A percentile compares a stretch with the other conserved stretches of the same genome.
Evolutionary conservation across 2,888 invertebrate genomes (phyloP).

Genomic region (Tenthredo mesomela): DNA sequence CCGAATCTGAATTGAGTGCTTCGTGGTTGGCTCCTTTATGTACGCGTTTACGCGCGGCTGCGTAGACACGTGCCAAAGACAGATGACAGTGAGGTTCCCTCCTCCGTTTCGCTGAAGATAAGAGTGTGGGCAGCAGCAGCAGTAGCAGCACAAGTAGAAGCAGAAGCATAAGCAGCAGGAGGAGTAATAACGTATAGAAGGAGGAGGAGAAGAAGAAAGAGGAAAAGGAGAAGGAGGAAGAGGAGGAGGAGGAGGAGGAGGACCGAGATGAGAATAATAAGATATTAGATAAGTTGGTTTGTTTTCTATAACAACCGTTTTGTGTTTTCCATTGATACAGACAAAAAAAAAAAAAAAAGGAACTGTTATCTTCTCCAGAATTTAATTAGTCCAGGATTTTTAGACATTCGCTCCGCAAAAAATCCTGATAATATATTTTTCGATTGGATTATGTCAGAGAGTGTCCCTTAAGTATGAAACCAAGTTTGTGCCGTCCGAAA

Average conservation of each 20-base stretch:
- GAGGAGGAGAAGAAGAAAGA: background rate
- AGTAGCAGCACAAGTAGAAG: background rate
- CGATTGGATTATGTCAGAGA: too few species aligned
- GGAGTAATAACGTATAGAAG: background rate
- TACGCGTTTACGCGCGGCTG: constrained; percentile 50
- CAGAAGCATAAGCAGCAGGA: background rate
- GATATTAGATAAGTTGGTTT: background rate
- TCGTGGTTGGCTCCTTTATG: constrained; percentile 46
- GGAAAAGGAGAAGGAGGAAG: background rate
- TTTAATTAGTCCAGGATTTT: too few species aligned
- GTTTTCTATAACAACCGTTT: background rate
- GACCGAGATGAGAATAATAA: background rate
- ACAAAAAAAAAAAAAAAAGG: background rate
- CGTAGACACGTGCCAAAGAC: constrained; percentile 52
- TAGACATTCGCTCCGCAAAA: too few species aligned
- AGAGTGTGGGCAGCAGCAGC: background rate
- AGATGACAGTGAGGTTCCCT: constrained; percentile 44
- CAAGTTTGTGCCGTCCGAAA: too few species aligned
- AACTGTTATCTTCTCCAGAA: background rate
- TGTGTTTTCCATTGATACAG: background rate
- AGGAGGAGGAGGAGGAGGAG: background rate
- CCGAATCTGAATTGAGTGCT: constrained; percentile 33
- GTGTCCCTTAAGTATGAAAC: too few species aligned
- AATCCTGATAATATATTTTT: too few species aligned
- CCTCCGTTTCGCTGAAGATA: constrained; percentile 14